Evolutionary conservation across 2,113 vertebrate species (phyloP), one percentile per base, ranked within the genome.

Genomic region (Sinocyclocheilus grahami): DNA sequence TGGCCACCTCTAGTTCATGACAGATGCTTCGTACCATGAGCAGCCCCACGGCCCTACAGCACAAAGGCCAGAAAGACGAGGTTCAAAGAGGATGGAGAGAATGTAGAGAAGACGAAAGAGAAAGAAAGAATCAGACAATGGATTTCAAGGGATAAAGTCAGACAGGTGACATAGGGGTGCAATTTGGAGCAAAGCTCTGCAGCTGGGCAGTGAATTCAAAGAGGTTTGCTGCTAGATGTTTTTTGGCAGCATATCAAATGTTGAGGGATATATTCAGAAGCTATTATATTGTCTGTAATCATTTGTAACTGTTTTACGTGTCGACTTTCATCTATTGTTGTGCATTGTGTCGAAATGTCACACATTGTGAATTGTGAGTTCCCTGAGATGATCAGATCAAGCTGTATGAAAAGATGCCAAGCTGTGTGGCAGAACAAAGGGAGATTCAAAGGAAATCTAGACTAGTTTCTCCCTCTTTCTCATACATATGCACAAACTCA

Each of bases 341-440:
- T 48, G 53, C 24, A 69, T 74, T 85, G 69, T 82, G 82, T 86
- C 18, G 24, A 77, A 65, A 78, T 67, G 72, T 78, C 72, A 48
- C 20, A 69, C 63, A 22, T 81, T 48, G 62, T 85, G 78, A 24
- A 85, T 82, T 51, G 84, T 46, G 65, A 55, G 46, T 83, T 83
- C 16, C 46, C 42, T 13, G 24, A 69, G 80, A 82, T 18, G 42
- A 82, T 85, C 24, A 85, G 58, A 76, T 85, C 63, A 27, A 88
- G 65, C 53, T 18, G 10, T 63, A 24, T 42, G 53, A 86, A 78
- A 82, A 51, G 60, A 81, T 81, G 87, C 87, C 84, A 88, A 82
- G 71, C 71, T 82, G 75, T 78, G 69, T 76, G 62, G 53, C 71
- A 62, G 78, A 86, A 89, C 82, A 89, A 86, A 81, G 46, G 27